phyloP scores from a whole-genome alignment of 2,113 vertebrate genomes.

The Datnioides undecimradiatus region DNA sequence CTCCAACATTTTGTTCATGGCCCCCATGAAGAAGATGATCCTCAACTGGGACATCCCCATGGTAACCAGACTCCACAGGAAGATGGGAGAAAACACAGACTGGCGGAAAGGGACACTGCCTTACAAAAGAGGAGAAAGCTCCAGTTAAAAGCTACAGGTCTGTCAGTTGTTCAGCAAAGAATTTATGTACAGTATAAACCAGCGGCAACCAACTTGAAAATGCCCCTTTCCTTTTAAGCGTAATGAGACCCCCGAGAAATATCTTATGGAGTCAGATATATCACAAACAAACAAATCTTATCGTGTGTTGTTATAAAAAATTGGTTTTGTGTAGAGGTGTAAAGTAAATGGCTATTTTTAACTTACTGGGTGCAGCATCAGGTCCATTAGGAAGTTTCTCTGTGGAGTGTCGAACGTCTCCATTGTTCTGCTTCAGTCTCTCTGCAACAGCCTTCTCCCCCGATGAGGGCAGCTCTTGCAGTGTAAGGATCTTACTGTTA shows the following conservation, averaged over 20 bases:
- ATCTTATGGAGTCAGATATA: not conserved
- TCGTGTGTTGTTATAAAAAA: no score
- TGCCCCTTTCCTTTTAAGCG: no score
- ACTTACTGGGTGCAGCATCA: slow-evolving; percentile 77
- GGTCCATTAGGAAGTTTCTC: slow-evolving; percentile 72
- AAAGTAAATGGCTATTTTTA: not conserved
- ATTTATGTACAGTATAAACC: not conserved
- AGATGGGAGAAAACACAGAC: slow-evolving; percentile 90
- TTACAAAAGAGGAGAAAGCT: slow-evolving; percentile 52
- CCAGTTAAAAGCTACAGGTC: no score
- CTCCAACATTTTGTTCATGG: slow-evolving; percentile 95
- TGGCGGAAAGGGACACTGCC: slow-evolving; percentile 83
- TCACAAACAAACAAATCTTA: no score
- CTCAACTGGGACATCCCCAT: slow-evolving; percentile 93
- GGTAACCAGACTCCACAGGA: slow-evolving; percentile 92
- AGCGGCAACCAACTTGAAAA: no score
- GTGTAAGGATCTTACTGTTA: slow-evolving; percentile 81
- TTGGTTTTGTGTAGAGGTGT: no score
- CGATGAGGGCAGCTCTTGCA: slow-evolving; percentile 69
- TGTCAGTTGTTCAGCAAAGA: not conserved
- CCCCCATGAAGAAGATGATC: slow-evolving; percentile 93
- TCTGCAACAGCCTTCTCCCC: slow-evolving; percentile 81
- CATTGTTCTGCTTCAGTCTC: slow-evolving; percentile 81
- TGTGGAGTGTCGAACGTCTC: slow-evolving; percentile 63
- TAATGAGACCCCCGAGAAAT: not conserved